phyloP scores from a whole-genome alignment of 2,888 invertebrate species.

The Sinopyrophorus schimmeli region DNA sequence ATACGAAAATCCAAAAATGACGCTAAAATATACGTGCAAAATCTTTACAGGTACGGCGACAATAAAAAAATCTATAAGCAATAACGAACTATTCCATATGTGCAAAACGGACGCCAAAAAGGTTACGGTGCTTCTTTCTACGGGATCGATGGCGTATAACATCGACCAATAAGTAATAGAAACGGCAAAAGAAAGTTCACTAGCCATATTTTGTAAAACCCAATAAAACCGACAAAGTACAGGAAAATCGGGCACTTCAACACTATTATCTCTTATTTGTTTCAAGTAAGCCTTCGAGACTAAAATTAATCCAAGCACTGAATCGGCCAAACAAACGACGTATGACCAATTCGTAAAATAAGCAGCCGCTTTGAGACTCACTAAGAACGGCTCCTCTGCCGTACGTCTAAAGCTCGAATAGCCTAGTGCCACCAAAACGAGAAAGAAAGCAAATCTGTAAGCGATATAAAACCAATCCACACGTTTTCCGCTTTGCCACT shows the following conservation, averaged over 20 bases:
- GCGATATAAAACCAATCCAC: conserved; percentile 23
- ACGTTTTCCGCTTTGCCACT: conserved; percentile 27
- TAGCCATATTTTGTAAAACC: conserved; percentile 16
- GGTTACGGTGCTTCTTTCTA: too few species aligned
- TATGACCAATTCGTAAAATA: conserved; percentile 29
- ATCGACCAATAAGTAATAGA: conserved; percentile 25
- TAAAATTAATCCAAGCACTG: conserved; percentile 13
- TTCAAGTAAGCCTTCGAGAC: conserved; percentile 1
- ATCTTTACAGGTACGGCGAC: conserved; percentile 25
- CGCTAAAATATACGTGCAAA: conserved; percentile 21
- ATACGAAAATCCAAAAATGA: conserved; percentile 19
- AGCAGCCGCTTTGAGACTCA: background rate
- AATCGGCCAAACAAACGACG: conserved; percentile 14
- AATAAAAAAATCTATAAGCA: conserved; percentile 29
- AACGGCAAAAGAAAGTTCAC: conserved; percentile 23
- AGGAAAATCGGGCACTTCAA: background rate
- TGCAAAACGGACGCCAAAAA: conserved; percentile 19
- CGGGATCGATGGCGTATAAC: conserved; percentile 10
- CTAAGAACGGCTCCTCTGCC: background rate
- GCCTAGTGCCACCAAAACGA: conserved; percentile 9
- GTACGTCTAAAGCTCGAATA: background rate
- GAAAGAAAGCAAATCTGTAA: conserved; percentile 18
- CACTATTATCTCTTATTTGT: background rate
- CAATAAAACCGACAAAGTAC: conserved; percentile 4
- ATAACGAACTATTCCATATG: conserved; percentile 26